phyloP scores from a whole-genome alignment of 2,113 vertebrate species.

The Xiphorhynchus elegans region DNA sequence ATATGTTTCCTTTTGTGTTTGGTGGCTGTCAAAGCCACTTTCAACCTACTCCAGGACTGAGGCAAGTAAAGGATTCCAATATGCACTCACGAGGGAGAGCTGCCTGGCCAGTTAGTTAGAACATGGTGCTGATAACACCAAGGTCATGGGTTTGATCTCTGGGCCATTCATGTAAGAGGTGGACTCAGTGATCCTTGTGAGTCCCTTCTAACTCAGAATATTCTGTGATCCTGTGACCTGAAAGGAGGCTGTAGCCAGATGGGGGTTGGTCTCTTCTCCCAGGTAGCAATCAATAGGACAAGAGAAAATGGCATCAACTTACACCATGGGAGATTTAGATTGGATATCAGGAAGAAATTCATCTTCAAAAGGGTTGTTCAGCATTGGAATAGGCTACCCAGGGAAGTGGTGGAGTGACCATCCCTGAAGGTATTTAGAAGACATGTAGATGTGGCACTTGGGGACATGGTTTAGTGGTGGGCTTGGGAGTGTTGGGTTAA shows the following conservation, averaged over 20 bases:
- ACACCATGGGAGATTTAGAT: neutral
- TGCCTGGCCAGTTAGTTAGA: neutral
- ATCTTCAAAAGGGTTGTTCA: neutral
- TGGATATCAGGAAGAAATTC: neutral
- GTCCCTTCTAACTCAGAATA: neutral
- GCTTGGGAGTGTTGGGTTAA: neutral
- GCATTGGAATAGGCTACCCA: neutral
- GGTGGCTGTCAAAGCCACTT: neutral
- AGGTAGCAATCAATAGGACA: neutral
- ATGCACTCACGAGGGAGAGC: neutral
- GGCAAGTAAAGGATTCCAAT: neutral
- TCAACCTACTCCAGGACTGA: neutral
- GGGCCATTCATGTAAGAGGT: neutral
- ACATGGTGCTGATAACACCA: neutral
- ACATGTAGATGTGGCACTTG: fast-evolving
- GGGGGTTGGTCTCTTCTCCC: neutral
- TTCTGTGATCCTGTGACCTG: neutral
- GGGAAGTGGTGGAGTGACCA: neutral
- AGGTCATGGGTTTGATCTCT: neutral
- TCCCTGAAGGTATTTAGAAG: neutral
- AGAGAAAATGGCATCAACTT: neutral
- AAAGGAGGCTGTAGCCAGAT: neutral
- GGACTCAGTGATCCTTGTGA: neutral
- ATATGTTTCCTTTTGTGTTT: neutral
- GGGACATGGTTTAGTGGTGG: fast-evolving